Evolutionary conservation across 2,113 vertebrate genomes (phyloP).

Genomic region (Cyphomyrus plagiostoma): DNA sequence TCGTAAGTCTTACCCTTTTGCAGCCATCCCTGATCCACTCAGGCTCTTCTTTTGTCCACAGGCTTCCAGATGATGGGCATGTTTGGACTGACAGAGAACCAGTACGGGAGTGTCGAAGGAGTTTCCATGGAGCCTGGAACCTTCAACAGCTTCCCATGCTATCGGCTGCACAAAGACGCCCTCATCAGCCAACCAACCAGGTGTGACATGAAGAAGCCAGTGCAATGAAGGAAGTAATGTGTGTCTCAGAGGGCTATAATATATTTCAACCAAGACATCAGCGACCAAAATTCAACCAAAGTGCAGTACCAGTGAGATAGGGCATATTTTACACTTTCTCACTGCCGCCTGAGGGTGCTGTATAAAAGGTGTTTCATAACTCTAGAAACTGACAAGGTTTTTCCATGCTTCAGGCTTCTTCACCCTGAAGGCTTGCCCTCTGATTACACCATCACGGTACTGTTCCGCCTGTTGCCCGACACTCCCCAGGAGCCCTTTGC

Average conservation of each 20-base stretch:
- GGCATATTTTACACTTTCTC: too few relatives aligned
- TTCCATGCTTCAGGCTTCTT: constrained; percentile 61
- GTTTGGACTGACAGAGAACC: constrained; percentile 84
- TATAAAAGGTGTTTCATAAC: neutral
- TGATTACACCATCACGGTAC: constrained; percentile 86
- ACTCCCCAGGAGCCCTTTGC: constrained; percentile 90
- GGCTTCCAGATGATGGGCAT: constrained; percentile 98
- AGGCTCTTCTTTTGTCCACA: constrained; percentile 40
- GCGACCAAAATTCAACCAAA: neutral
- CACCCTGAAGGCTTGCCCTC: constrained; percentile 92
- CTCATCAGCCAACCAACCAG: constrained; percentile 86
- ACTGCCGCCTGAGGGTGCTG: neutral
- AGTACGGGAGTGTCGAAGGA: constrained; percentile 74
- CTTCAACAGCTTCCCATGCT: constrained; percentile 85
- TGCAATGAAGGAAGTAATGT: neutral
- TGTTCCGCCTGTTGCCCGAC: constrained; percentile 84
- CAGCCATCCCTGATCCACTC: neutral
- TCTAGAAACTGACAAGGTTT: neutral
- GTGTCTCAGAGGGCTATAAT: neutral
- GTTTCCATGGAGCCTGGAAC: constrained; percentile 94
- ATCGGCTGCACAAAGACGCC: constrained; percentile 77
- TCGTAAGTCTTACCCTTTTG: neutral
- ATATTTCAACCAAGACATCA: neutral
- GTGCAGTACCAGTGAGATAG: neutral
- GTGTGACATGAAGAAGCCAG: constrained; percentile 46